Evolutionary conservation across 1,140 invertebrate genomes (phyloP), one percentile per base, ranked within the genome.

Genomic region (Drosophila elegans): DNA sequence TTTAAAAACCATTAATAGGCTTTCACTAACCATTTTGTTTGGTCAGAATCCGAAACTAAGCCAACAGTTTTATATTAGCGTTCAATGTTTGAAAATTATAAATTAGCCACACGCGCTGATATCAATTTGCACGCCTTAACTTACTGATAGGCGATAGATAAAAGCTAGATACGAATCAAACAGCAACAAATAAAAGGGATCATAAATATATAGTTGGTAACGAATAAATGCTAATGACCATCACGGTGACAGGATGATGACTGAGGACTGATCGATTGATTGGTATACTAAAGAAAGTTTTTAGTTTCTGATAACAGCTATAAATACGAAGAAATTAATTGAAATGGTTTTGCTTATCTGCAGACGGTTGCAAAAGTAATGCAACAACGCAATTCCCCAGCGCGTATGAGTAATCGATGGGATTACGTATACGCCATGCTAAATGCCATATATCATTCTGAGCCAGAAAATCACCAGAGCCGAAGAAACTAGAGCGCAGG

Each of bases 1-100:
- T 82, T 85, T 86, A 78, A 81, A 63, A 86, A 73, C 80, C 64
- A 88, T 82, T 86, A 88, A 82, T 88, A 88, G 71, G 78, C 61
- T 79, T 79, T 79, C 83, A 82, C 82, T 88, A 88, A 86, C 88
- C 83, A 86, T 88, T 88, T 88, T 88, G 82, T 86, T 86, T 85
- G 82, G 56, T 61, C 69, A 71, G 13, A 72, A 69, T 44, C 4
- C 34, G 46, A 73, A 84, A 78, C 59, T 67, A 68, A 67, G 57
- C 66, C 27, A 57, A 48, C 13, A 44, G n/a, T 9, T 63, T 44
- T 51, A 45, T 45, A 80, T 34, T 75, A 52, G 21, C 29, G 57
- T 7, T 39, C 12, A 16, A 32, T 21, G 38, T 25, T 32, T 68
- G 59, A 60, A 67, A 62, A 66, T 71, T 72, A 55, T 57, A 86